phyloP scores from a whole-genome alignment of 1,140 invertebrate genomes.

The Achroia grisella region DNA sequence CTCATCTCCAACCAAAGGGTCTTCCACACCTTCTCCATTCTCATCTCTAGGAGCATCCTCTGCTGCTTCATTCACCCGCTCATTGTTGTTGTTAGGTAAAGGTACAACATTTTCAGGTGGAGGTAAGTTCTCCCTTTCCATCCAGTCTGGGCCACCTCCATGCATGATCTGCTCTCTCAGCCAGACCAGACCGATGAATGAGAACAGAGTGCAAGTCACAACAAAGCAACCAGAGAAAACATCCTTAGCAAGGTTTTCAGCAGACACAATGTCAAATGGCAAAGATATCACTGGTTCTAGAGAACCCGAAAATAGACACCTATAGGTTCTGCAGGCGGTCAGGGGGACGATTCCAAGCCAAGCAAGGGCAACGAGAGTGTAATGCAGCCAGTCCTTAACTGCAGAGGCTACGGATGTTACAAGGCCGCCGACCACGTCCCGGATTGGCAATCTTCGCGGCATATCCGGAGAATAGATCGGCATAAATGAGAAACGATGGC shows the following conservation, averaged over 20 bases:
- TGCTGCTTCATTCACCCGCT: constrained; percentile 48
- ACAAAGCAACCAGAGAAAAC: constrained; percentile 98
- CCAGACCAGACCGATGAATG: constrained; percentile 98
- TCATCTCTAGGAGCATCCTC: constrained; percentile 51
- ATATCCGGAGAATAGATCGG: constrained; percentile 99
- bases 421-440: constrained; percentile 91
- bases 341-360: constrained; percentile 98
- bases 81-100: constrained; percentile 59
- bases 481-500: constrained; percentile 97
- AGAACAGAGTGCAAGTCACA: constrained; percentile 95
- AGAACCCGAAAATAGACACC: constrained; percentile 92
- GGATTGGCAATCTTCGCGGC: constrained; percentile 94
- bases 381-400: constrained; percentile 97
- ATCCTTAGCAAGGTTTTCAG: constrained; percentile 94
- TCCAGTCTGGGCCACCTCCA: constrained; percentile 96
- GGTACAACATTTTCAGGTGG: constrained; percentile 42
- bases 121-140: constrained; percentile 81
- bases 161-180: constrained; percentile 97
- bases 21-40: constrained; percentile 64
- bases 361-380: constrained; percentile 94
- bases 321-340: constrained; percentile 96
- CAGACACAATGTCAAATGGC: constrained; percentile 93
- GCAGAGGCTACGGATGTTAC: constrained; percentile 92
- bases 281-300: constrained; percentile 88
- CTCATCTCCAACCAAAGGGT: constrained; percentile 83